Base-by-base conservation (phyloP, 2,888 invertebrate species). In the Exocentrus adspersus region DNA sequence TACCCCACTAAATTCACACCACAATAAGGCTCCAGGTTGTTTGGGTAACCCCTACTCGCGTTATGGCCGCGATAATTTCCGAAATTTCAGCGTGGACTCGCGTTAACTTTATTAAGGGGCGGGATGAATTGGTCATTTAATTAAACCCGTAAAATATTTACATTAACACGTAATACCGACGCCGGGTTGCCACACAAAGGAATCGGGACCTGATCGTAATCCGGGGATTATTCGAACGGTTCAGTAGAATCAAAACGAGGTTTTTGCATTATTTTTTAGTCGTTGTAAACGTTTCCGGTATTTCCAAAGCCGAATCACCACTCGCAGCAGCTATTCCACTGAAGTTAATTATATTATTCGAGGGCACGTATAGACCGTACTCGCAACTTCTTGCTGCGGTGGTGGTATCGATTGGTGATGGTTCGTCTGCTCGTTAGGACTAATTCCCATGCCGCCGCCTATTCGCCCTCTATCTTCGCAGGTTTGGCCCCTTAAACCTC, bases 321-420 rank as follows among this genome's bases (percentile, higher is more conserved):
- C 51, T 32, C 32, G 2, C 7, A 19, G 19, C 16, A 16, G 42
- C 53, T 10, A 30, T 41, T 20, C 42, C 42, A 74, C 72, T 74
- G 75, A 74, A 69, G 74, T 76, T 78, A 77, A 78, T 78, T 76
- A 70, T 72, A 77, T 78, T 78, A 78, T 77, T 76, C 72, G 74
- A 64, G 72, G 73, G 71, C 77, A 77, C 77, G 76, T 76, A 77
- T 75, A n/a, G n/a, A 64, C 72, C 71, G 68, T 68, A 69, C 70
- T 68, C 71, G 70, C 62, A 48, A 61, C 61, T 54, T 57, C 57
- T 54, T 53, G 50, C 58, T 57, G 70, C 72, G 72, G 73, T 61
- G 72, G 73, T 61, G 65, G 69, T 78, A 79, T 79, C 78, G 79
- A 79, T 79, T 79, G 78, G 76, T 78, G 78, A 79, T 79, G 78